phyloP scores from a whole-genome alignment of 2,888 invertebrate genomes.

The Macrophya alboannulata region DNA sequence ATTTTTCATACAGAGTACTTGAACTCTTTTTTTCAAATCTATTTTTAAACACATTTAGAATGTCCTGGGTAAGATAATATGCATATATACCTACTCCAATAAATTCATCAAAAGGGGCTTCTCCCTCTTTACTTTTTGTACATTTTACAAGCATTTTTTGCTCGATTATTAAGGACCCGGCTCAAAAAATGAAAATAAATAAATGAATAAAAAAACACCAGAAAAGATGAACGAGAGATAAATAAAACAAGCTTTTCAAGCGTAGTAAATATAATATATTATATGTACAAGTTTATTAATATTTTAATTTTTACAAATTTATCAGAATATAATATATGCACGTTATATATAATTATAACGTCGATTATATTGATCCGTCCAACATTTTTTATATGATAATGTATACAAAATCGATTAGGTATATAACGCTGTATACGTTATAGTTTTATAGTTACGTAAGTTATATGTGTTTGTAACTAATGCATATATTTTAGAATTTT shows the following conservation, averaged over 20 bases:
- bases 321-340: slow-evolving; percentile 5
- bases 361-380: slow-evolving; percentile 36
- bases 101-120: neutral
- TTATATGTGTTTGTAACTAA: slow-evolving; percentile 23
- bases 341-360: neutral
- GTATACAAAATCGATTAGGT: neutral
- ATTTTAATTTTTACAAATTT: slow-evolving; percentile 8
- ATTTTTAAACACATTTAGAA: slow-evolving; percentile 3
- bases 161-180: neutral
- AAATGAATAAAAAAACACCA: neutral
- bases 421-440: neutral
- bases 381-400: slow-evolving; percentile 23
- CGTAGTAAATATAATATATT: slow-evolving; percentile 1
- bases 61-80: neutral
- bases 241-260: neutral
- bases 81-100: neutral
- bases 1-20: neutral
- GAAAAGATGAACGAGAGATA: neutral
- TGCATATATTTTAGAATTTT: slow-evolving; percentile 20
- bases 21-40: neutral
- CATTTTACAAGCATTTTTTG: neutral
- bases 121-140: neutral
- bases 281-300: neutral
- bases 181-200: neutral
- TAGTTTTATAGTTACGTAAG: no score